Base-by-base conservation (phyloP, 1,140 invertebrate species). In the Lordiphosa collinella region DNA sequence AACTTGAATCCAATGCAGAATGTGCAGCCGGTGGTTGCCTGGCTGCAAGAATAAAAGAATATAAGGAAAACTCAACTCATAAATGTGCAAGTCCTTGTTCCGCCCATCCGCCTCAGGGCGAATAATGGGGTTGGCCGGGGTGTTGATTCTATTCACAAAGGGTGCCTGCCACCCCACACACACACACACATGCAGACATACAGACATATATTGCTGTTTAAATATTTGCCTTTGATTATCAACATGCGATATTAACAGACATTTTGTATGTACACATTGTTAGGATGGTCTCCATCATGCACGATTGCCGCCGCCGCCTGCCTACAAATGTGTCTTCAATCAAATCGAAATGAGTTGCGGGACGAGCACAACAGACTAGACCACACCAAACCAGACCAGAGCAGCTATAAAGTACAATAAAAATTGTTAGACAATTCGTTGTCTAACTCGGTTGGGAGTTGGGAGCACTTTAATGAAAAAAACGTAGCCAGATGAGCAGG, bases 171-270 rank as follows among this genome's bases (percentile, higher is more conserved):
- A n/a, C n/a, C n/a, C n/a, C 38, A 41, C 22, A 41, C 22, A 13
- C 13, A 25, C 10, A 41, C 5, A 12, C 6, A 43, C 11, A 22
- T 31, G 25, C 8, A 16, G 6, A 34, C 35, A 36, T 18, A 12
- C 12, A 25, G 8, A 25, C 70, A 75, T 56, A 71, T 60, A 60
- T 79, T 55, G 56, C 75, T 76, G 72, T 76, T 80, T 84, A 84
- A 82, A 82, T 84, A 82, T 82, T 82, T 82, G 76, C 67, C 73
- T 75, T 78, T 82, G 78, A 82, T 82, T 82, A 82, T 84, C 56
- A 58, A 68, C 61, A 82, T 68, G 55, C 58, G 63, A 55, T 67
- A 71, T 75, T 40, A 49, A 66, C 48, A 80, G 41, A 57, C 34
- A 47, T 49, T 16, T 35, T 49, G 47, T 49, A 32, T 49, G 31